Percentiles rank a stretch among this genome's conserved stretches.
Conservation (phyloP, 2,797 vertebrate genomes). For the Bradypus variegatus region DNA sequence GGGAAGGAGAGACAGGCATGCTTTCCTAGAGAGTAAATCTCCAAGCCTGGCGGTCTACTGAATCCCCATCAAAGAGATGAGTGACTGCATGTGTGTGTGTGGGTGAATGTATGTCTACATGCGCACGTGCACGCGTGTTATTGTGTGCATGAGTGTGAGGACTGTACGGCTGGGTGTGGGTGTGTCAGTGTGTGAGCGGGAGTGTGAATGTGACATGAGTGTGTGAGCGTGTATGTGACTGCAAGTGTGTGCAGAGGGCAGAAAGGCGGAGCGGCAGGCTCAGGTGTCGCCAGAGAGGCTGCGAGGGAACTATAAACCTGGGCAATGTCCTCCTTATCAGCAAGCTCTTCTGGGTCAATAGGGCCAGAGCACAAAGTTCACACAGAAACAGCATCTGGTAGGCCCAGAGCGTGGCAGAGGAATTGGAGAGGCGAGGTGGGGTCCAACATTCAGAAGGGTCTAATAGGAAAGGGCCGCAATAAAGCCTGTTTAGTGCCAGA, state of each 20-base stretch:
- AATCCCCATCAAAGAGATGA: background rate
- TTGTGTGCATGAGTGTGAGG: background rate
- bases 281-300: slow-evolving; percentile 55
- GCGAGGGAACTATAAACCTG: slow-evolving; percentile 49
- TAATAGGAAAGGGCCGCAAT: background rate
- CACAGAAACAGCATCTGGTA: background rate
- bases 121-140: background rate
- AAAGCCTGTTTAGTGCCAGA: background rate
- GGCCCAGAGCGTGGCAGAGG: rapidly evolving
- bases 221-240: background rate
- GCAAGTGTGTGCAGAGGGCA: background rate
- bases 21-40: slow-evolving; percentile 17
- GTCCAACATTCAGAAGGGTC: background rate
- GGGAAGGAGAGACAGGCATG: background rate
- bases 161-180: too few species aligned
- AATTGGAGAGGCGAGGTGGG: background rate
- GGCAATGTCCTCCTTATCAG: slow-evolving; percentile 45
- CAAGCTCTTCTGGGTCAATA: background rate
- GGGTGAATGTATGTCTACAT: background rate
- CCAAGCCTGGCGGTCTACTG: background rate
- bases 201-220: too few species aligned
- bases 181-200: background rate
- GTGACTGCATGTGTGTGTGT: background rate
- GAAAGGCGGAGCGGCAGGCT: background rate
- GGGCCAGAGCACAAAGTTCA: slow-evolving; percentile 39